Conservation (phyloP, 2,797 vertebrate species). For the Macroramphosus scolopax region DNA sequence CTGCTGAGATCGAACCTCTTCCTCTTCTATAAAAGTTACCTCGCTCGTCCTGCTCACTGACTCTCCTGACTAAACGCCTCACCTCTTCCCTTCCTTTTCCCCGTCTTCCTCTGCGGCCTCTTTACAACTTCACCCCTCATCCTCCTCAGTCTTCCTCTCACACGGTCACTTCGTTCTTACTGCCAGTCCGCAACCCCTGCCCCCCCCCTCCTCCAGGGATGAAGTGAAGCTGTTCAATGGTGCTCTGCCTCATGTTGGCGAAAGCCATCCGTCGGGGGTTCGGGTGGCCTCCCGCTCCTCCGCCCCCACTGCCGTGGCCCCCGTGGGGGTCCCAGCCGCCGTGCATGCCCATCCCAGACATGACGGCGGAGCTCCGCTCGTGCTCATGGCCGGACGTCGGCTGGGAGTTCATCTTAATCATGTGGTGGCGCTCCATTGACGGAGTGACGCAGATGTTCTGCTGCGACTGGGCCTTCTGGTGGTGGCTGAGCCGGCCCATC, state of each 20-base stretch:
- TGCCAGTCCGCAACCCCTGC: slow-evolving; percentile 85
- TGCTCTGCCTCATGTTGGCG: slow-evolving; percentile 86
- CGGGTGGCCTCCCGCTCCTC: slow-evolving; percentile 59
- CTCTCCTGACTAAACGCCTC: no score
- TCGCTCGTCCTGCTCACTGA: slow-evolving; percentile 17
- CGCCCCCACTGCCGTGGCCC: slow-evolving; percentile 27
- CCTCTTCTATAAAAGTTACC: not conserved
- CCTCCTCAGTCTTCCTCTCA: slow-evolving; percentile 51
- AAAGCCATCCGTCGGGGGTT: slow-evolving; percentile 83
- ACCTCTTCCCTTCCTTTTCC: slow-evolving; percentile 3
- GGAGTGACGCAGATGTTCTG: slow-evolving; percentile 84
- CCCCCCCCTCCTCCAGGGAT: slow-evolving; percentile 84
- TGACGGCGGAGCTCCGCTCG: slow-evolving; percentile 59
- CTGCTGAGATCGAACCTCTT: slow-evolving; percentile 32
- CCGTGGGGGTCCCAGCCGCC: slow-evolving; percentile 63
- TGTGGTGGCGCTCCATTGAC: slow-evolving; percentile 85
- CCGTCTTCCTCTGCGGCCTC: slow-evolving; percentile 15
- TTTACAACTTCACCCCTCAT: slow-evolving; percentile 14
- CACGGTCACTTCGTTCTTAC: slow-evolving; percentile 92
- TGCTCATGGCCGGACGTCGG: slow-evolving; percentile 78
- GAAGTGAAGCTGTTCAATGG: slow-evolving; percentile 90
- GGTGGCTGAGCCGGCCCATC: slow-evolving; percentile 76
- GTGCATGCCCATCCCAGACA: slow-evolving; percentile 50
- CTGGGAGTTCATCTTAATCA: slow-evolving; percentile 90
- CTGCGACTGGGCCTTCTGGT: slow-evolving; percentile 85